Evolutionary conservation across 2,113 vertebrate genomes (phyloP), one percentile per base, ranked within the genome.

Genomic region (Anhinga anhinga): DNA sequence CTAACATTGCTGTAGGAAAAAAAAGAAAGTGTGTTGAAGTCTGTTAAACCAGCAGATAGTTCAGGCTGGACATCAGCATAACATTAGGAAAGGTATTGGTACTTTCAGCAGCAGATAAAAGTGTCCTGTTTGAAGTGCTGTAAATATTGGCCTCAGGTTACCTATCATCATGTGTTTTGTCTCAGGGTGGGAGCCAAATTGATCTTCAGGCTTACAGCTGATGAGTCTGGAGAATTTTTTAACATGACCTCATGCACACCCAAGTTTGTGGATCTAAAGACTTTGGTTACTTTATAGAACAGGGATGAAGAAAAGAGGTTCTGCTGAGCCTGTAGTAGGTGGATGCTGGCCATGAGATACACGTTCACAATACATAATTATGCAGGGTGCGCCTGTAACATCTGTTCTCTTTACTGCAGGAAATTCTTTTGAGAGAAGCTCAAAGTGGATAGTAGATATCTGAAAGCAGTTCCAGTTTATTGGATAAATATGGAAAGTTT

Each of bases 11-110:
- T 66, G n/a, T 49, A 86, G 84, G 50, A 11, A 62, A 86, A 69
- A 93, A 45, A 90, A 73, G 47, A 90, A 73, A 50, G 32, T 27
- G 21, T 47, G 40, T 15, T 89, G 85, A 87, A 92, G 87, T 82
- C 83, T 97, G 83, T 92, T 96, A 96, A 97, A 52, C 71, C 79
- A 95, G 58, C 61, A 81, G 82, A 96, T 85, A 95, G 85, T 73
- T 97, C 94, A 94, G 83, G 21, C 52, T 87, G 93, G 93, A 80
- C 80, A 97, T 69, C 88, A 87, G 18, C 27, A 5, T 80, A 66
- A 70, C 50, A 49, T 92, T 86, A 86, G 45, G 81, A 95, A 85
- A 73, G 21, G 71, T 93, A 85, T 25, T 92, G 86, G 26, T 23
- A 61, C 96, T 74, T 91, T 47, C 79, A 93, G 50, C 53, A 79